A percentile compares a stretch with the other conserved stretches of the same genome.
Conservation (phyloP, 2,888 invertebrate species). For the Nezara viridula region DNA sequence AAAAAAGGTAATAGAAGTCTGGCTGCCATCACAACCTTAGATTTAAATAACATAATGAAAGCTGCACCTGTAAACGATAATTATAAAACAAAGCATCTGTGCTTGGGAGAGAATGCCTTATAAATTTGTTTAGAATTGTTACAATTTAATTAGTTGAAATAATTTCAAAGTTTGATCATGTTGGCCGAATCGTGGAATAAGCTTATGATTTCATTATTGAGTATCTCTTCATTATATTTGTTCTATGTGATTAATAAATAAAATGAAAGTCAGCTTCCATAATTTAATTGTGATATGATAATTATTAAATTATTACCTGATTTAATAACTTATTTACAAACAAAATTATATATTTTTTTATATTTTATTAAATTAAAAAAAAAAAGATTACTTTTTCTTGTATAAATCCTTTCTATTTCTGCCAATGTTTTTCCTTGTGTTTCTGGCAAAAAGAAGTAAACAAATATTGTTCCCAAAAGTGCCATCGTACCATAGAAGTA, state of each 20-base stretch:
- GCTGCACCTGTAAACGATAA: too few species aligned
- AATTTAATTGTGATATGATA: background rate
- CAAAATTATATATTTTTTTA: background rate
- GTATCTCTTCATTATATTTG: background rate
- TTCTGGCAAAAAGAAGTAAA: conserved; percentile 71
- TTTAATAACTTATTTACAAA: background rate
- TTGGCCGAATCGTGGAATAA: background rate
- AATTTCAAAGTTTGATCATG: background rate
- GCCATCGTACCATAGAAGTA: conserved; percentile 71
- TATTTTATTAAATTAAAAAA: background rate
- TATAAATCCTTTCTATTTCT: conserved; percentile 72
- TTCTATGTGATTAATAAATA: background rate
- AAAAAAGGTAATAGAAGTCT: too few species aligned
- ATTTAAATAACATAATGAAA: too few species aligned
- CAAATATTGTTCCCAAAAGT: conserved; percentile 71
- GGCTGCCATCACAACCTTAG: too few species aligned
- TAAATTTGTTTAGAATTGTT: too few species aligned
- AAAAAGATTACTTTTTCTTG: conserved; percentile 65
- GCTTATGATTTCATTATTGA: background rate
- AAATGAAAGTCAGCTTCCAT: too few species aligned
- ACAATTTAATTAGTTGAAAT: background rate
- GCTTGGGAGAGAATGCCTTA: too few species aligned
- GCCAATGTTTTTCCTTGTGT: conserved; percentile 72
- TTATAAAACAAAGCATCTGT: too few species aligned
- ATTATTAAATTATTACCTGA: background rate